These are phyloP conservation scores for Myotis davidii DNA, from an alignment of 2,113 vertebrate species.

Conservation along the genomic window DNA sequence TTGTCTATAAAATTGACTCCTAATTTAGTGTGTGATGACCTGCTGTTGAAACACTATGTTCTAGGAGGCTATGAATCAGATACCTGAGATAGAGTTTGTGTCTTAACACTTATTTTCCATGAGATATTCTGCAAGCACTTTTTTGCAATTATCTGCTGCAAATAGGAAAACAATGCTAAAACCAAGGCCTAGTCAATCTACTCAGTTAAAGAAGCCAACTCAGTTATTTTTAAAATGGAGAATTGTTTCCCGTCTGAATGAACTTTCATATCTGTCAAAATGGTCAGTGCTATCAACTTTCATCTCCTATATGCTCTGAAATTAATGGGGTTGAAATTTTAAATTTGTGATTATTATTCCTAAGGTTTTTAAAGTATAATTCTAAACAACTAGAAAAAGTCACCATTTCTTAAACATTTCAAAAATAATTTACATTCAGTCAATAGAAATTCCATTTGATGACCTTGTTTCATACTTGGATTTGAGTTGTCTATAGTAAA, in stretches of 20 bases:
- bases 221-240: neutral
- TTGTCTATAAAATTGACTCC: neutral
- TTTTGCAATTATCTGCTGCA: neutral
- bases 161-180: neutral
- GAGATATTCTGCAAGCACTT: neutral
- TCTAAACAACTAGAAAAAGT: neutral
- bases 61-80: neutral
- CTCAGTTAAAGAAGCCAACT: neutral
- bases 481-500: neutral
- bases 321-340: neutral
- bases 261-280: neutral
- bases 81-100: neutral
- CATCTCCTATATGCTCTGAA: neutral
- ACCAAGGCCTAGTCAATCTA: neutral
- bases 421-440: constrained; percentile 33
- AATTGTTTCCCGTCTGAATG: neutral
- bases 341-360: neutral
- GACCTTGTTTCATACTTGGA: neutral
- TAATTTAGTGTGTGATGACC: neutral
- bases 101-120: neutral
- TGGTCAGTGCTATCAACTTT: neutral
- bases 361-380: neutral
- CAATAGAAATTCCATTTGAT: neutral
- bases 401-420: neutral
- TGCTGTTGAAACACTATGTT: neutral